These are phyloP conservation scores for Hypotaenidia philippensis DNA, from an alignment of 2,797 vertebrate species.

Conservation along the genomic window DNA sequence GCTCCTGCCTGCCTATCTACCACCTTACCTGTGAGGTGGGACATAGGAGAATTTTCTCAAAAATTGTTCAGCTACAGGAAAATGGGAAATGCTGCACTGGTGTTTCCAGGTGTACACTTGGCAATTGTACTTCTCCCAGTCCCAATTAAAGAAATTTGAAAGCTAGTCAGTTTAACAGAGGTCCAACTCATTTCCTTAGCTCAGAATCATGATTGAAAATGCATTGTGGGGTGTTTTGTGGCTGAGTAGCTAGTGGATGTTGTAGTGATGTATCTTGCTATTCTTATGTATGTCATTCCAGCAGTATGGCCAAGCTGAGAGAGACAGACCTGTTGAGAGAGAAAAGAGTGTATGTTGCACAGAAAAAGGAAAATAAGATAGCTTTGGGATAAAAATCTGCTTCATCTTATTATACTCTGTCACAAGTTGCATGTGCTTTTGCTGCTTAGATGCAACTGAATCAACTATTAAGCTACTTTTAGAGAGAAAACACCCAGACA, in stretches of 20 bases:
- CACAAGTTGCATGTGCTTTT: background rate
- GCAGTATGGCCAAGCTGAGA: background rate
- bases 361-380: background rate
- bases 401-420: background rate
- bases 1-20: fast-evolving
- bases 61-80: background rate
- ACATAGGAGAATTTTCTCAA: background rate
- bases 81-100: background rate
- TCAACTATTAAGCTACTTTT: background rate
- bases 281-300: background rate
- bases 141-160: background rate
- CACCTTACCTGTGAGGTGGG: background rate
- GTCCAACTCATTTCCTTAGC: background rate
- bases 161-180: background rate
- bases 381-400: background rate
- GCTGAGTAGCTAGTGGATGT: background rate
- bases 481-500: background rate
- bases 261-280: fast-evolving
- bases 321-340: background rate
- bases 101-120: background rate
- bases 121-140: background rate
- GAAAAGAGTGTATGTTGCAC: background rate
- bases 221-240: no score
- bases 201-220: background rate
- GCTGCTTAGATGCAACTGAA: background rate